A percentile compares a stretch with the other conserved stretches of the same genome.
Evolutionary conservation across 2,113 vertebrate genomes (phyloP).

Genomic region (Galbula dea): DNA sequence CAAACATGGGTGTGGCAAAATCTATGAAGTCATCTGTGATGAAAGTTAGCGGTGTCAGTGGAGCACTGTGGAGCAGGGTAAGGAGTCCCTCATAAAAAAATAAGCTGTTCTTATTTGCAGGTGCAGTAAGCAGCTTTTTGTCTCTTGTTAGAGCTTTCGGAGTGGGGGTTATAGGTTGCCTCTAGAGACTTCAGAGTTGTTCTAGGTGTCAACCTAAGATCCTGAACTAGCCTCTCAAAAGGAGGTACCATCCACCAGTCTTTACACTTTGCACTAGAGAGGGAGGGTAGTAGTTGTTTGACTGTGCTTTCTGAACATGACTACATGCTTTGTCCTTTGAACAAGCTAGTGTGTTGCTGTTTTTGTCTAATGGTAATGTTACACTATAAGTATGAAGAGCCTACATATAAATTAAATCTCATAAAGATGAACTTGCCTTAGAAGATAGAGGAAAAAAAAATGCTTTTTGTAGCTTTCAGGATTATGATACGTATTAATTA

Average conservation of each 20-base stretch:
- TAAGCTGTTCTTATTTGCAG: background rate
- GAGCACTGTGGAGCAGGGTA: background rate
- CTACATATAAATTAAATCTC: background rate
- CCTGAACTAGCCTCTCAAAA: background rate
- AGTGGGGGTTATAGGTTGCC: background rate
- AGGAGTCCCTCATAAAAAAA: background rate
- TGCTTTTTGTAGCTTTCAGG: background rate
- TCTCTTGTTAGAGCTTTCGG: background rate
- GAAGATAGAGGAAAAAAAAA: background rate
- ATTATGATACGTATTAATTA: background rate
- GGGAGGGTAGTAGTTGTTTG: background rate
- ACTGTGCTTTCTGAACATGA: background rate
- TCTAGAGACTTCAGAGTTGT: background rate
- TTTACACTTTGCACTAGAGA: background rate
- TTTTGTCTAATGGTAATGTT: background rate
- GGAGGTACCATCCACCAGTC: background rate
- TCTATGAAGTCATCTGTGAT: background rate
- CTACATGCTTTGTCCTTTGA: background rate
- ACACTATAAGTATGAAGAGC: background rate
- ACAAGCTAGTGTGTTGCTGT: background rate
- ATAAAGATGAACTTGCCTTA: background rate
- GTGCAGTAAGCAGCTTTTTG: background rate
- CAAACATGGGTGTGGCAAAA: background rate
- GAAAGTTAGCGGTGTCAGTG: background rate
- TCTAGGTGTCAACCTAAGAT: rapidly evolving